A percentile compares a stretch with the other conserved stretches of the same genome.
Evolutionary conservation across 2,888 invertebrate species (phyloP).

Genomic region (Lepetodrilus schrolli): DNA sequence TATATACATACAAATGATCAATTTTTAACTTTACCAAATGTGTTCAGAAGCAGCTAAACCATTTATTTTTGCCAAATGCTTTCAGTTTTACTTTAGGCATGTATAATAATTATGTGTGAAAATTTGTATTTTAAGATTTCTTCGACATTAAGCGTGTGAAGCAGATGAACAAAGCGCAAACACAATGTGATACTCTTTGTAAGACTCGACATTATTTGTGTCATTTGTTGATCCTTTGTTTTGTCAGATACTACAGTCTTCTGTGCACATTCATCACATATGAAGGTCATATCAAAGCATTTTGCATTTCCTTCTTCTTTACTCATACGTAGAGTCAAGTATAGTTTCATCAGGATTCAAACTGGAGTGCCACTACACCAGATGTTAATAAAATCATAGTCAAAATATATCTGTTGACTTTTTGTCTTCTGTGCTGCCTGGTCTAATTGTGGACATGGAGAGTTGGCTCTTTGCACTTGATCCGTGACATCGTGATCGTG

Average conservation of each 20-base stretch:
- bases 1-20: constrained; percentile 1
- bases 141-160: not conserved
- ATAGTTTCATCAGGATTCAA: constrained; percentile 20
- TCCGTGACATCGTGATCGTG: too few relatives aligned
- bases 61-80: constrained; percentile 29
- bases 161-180: constrained; percentile 23
- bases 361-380: constrained; percentile 21
- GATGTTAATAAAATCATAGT: constrained; percentile 22
- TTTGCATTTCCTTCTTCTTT: constrained; percentile 4
- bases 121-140: not conserved
- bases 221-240: not conserved
- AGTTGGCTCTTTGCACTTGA: too few relatives aligned
- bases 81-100: constrained; percentile 19
- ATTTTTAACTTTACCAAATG: constrained; percentile 15
- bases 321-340: constrained; percentile 16
- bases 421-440: too few relatives aligned
- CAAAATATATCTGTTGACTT: too few relatives aligned
- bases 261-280: constrained; percentile 17
- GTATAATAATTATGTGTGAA: constrained; percentile 5
- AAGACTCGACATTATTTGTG: constrained; percentile 26
- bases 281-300: constrained; percentile 23
- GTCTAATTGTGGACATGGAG: too few relatives aligned
- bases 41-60: constrained; percentile 31
- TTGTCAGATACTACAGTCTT: constrained; percentile 9
- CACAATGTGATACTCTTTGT: constrained; percentile 18